phyloP scores from a whole-genome alignment of 2,797 vertebrate species.

The Sebastes steindachneri region DNA sequence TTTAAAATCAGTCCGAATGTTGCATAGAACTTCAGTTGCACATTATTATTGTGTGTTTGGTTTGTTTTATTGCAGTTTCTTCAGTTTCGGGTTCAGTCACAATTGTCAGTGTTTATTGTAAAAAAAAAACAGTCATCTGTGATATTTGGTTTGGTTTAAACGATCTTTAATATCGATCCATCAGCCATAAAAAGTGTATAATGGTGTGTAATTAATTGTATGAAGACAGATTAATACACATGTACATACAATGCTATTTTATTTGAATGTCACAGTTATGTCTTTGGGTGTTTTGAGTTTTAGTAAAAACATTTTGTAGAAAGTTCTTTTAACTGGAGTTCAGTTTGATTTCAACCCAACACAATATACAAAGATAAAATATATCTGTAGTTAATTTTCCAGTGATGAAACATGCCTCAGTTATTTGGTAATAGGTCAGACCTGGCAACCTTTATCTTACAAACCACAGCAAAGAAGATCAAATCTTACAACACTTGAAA shows the following conservation, averaged over 20 bases:
- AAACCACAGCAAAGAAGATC: conserved; percentile 22
- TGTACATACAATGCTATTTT: background rate
- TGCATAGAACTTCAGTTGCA: background rate
- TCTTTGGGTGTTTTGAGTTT: background rate
- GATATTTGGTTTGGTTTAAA: conserved; percentile 15
- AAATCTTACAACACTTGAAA: background rate
- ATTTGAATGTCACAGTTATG: background rate
- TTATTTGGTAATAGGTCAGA: background rate
- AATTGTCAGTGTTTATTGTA: background rate
- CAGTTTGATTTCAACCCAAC: background rate
- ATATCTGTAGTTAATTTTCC: background rate
- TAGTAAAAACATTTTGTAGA: background rate
- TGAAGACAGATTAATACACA: background rate
- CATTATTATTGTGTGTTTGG: background rate
- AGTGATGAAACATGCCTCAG: background rate
- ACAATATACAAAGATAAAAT: background rate
- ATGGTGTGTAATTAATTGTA: background rate
- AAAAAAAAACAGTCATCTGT: background rate
- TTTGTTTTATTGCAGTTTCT: background rate
- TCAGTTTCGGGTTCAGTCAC: background rate
- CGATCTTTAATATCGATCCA: conserved; percentile 32
- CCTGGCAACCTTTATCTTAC: background rate
- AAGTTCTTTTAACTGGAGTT: background rate
- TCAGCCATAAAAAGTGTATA: conserved; percentile 24
- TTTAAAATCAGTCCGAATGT: background rate